Evolutionary conservation across 2,888 invertebrate genomes (phyloP), one percentile per base, ranked within the genome.

Genomic region (Melanostoma scalare): DNA sequence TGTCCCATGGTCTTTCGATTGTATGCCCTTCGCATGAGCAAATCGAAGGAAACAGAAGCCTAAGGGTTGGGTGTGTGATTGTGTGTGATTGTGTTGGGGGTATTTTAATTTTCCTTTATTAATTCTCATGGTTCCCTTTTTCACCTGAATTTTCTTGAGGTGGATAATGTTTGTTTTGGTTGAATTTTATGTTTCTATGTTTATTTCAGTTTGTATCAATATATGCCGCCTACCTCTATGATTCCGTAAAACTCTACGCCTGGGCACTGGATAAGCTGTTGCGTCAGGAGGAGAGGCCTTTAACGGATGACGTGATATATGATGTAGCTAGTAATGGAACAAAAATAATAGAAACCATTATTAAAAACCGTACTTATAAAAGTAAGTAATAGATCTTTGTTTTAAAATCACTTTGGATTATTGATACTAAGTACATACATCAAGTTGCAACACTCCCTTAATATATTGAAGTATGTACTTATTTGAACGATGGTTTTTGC

Each of bases 181-280:
- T 63, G 50, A 68, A 77, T 73, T 82, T 71, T 55, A 10, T 69
- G 30, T 56, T 20, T 63, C 38, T 67, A 33, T 68, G n/a, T 75
- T 67, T 46, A 78, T 93, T 94, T 84, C 92, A 96, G 96, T 96
- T 95, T 90, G 95, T 97, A 53, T 95, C 96, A 48, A 96, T 98
- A 86, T 97, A 97, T 90, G 98, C 98, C 75, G 97, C 97, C 52
- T 97, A 98, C 91, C 93, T 98, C 86, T 99, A 98, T 91, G 99
- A 99, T 92, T 97, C 99, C 1, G 96, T 99, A 46, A 95, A 95
- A 90, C 92, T 99, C 40, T 99, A 99, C 90, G 98, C 98, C 31
- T 93, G 93, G 86, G 98, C 98, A 1, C 92, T 98, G 86, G 94
- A 97, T 88, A 93, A 94, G 87, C 92, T 97, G 53, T 92, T 97